Percentiles rank a stretch among this genome's conserved stretches.
Evolutionary conservation across 1,140 invertebrate species (phyloP).

Genomic region (Patella vulgata): DNA sequence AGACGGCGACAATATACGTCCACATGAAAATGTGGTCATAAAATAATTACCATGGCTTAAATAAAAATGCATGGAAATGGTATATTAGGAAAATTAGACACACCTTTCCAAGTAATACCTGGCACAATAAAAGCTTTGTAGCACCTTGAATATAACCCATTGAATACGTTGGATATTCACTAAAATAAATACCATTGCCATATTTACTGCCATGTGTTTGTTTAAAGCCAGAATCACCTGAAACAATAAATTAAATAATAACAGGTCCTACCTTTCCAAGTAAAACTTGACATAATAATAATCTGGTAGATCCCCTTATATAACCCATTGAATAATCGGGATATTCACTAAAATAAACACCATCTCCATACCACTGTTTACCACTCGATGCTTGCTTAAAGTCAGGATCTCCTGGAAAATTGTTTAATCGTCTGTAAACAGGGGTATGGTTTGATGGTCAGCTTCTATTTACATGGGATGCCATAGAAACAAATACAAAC

Average conservation of each 20-base stretch:
- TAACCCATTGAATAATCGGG: constrained; percentile 48
- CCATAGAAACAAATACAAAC: too few relatives aligned
- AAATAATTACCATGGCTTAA: too few relatives aligned
- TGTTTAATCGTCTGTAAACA: too few relatives aligned
- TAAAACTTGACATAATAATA: constrained; percentile 48
- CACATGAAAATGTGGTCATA: too few relatives aligned
- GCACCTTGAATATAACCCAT: constrained; percentile 50
- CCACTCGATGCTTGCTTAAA: too few relatives aligned
- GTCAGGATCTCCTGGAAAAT: too few relatives aligned
- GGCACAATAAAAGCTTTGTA: constrained; percentile 41
- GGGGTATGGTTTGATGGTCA: too few relatives aligned
- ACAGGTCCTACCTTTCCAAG: constrained; percentile 35
- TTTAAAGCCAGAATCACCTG: not conserved
- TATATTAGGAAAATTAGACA: too few relatives aligned
- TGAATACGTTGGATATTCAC: constrained; percentile 46
- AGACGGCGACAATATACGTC: too few relatives aligned
- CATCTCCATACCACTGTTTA: constrained; percentile 37
- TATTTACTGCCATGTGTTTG: constrained; percentile 15
- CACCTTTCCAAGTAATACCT: constrained; percentile 47
- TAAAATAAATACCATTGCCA: constrained; percentile 54
- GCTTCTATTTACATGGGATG: too few relatives aligned
- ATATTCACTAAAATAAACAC: constrained; percentile 56
- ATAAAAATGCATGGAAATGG: too few relatives aligned
- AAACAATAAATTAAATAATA: not conserved
- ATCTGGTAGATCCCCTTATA: constrained; percentile 38